Conservation (phyloP, 1,140 invertebrate genomes). For the Oncopodura yosiiana region DNA sequence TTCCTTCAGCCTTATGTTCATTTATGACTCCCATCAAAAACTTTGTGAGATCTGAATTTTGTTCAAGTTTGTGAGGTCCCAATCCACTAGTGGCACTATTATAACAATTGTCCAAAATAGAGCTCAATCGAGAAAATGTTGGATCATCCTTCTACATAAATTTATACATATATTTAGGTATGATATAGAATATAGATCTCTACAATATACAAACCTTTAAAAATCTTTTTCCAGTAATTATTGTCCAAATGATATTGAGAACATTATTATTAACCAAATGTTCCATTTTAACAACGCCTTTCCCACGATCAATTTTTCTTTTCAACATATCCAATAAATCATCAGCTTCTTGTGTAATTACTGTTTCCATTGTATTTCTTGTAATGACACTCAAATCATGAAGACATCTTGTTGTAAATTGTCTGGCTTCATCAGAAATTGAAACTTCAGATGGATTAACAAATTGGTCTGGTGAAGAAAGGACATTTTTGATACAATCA, state of each 20-base stretch:
- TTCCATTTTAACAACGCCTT: background rate
- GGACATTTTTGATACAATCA: too few relatives aligned
- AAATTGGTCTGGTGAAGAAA: too few relatives aligned
- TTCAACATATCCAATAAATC: background rate
- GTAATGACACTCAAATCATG: background rate
- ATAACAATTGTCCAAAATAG: background rate
- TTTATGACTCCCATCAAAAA: slow-evolving; percentile 1
- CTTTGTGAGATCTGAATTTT: background rate
- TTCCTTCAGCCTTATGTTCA: background rate
- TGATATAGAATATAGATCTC: background rate
- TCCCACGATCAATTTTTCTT: background rate
- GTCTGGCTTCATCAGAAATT: too few relatives aligned
- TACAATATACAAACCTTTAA: background rate
- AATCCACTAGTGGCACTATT: background rate
- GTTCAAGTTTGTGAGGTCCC: background rate
- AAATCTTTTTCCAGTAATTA: background rate
- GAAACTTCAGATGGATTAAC: too few relatives aligned
- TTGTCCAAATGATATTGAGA: background rate
- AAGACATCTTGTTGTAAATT: background rate
- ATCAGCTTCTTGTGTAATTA: background rate
- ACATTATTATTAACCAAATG: background rate
- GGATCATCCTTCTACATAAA: background rate
- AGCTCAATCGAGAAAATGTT: background rate
- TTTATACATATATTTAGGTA: background rate
- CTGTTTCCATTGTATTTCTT: background rate